A percentile compares a stretch with the other conserved stretches of the same genome.
These are phyloP conservation scores for Nothobranchius furzeri DNA, from an alignment of 2,113 vertebrate genomes.

Conservation along the genomic window DNA sequence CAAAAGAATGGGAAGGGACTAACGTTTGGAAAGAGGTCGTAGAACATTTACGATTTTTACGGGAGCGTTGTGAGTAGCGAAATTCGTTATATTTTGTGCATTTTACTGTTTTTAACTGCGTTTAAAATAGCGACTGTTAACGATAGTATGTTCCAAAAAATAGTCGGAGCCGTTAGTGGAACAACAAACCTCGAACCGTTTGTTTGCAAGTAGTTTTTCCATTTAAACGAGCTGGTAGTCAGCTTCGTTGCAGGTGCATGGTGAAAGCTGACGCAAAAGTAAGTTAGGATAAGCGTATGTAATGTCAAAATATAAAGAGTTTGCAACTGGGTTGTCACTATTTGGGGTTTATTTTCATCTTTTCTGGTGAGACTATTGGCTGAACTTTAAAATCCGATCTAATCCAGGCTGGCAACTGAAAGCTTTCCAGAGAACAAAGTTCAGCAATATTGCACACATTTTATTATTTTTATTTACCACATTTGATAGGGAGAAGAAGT, in stretches of 20 bases:
- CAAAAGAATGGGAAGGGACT: neutral
- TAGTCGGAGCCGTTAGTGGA: conserved; percentile 19
- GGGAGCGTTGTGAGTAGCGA: rapidly evolving
- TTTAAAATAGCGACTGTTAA: neutral
- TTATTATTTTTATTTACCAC: conserved; percentile 14
- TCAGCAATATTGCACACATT: conserved; percentile 33
- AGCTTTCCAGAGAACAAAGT: conserved; percentile 50
- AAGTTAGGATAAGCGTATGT: no score
- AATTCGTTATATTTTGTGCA: neutral
- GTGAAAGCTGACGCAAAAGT: no score
- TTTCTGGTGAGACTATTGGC: neutral
- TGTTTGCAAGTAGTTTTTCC: neutral
- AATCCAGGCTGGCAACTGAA: conserved; percentile 24
- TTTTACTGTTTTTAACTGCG: neutral
- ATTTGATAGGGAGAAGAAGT: neutral
- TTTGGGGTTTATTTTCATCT: no score
- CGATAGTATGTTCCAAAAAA: conserved; percentile 16
- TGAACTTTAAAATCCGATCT: neutral
- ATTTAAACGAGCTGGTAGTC: neutral
- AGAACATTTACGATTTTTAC: neutral
- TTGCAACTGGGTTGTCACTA: no score
- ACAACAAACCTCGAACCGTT: neutral
- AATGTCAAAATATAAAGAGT: no score
- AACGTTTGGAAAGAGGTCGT: neutral
- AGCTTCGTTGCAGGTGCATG: neutral